Conservation (phyloP, 2,888 invertebrate genomes). For the Cloeon dipterum region DNA sequence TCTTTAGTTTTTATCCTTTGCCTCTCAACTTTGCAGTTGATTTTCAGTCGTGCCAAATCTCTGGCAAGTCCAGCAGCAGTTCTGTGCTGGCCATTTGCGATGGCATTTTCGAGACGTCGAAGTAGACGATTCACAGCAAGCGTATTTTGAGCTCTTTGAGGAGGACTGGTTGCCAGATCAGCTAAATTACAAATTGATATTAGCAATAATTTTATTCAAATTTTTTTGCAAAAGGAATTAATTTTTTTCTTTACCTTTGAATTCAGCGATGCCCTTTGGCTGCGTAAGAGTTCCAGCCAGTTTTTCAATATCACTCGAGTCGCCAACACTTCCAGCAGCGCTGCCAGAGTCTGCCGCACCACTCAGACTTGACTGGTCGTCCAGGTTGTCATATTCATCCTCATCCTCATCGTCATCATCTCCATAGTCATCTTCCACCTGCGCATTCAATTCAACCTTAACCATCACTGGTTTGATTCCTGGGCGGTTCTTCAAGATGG, state of each 20-base stretch:
- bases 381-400: conserved; percentile 3
- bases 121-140: conserved; percentile 37
- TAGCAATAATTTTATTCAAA: no score
- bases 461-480: not conserved
- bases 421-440: not conserved
- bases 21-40: conserved; percentile 45
- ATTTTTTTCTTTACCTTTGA: no score
- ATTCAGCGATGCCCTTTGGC: conserved; percentile 13
- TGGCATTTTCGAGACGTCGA: conserved; percentile 49
- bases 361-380: not conserved
- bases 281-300: conserved; percentile 11
- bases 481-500: no score
- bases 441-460: not conserved
- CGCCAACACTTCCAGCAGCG: conserved; percentile 5
- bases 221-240: no score
- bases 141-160: conserved; percentile 22
- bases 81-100: conserved; percentile 49
- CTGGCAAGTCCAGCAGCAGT: conserved; percentile 53
- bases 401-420: conserved; percentile 5
- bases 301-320: conserved; percentile 10
- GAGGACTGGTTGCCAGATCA: not conserved
- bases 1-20: conserved; percentile 14
- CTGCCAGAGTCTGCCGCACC: conserved; percentile 2
- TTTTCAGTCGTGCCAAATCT: conserved; percentile 49
- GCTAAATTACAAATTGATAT: no score